Base-by-base conservation (phyloP, 1,140 invertebrate genomes). In the Ptiloglossa arizonensis region DNA sequence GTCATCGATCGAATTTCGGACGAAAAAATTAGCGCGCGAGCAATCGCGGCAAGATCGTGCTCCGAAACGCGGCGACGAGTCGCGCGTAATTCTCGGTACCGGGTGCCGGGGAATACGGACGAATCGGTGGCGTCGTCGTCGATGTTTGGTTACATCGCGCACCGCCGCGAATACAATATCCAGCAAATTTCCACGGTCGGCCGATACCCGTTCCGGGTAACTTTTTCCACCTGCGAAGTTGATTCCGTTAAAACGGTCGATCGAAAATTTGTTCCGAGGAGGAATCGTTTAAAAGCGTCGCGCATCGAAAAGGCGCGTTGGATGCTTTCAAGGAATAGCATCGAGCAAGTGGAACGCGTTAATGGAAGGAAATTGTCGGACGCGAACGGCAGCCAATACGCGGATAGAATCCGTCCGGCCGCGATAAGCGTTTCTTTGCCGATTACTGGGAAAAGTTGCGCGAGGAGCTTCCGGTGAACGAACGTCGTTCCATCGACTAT, bases 381-480 rank as follows among this genome's bases (percentile, higher is more conserved):
- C 9, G 22, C 56, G 73, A 73, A 81, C 66, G 78, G 48, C 64
- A 35, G 73, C 19, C 63, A 70, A 80, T 60, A 73, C 52, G 60
- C 50, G 32, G 70, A 48, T 0, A 56, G 41, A 81, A 84, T 73
- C 64, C 71, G 44, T 73, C 64, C 71, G 44, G 8, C 62, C 50
- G 44, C 41, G 72, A 62, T 57, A 66, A 73, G 48, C 67, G 46
- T 81, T 81, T 77, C 70, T 69, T 69, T 69, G 60, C 78, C 59
- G 82, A 84, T 85, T 64, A 85, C 59, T 80, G 64, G n/a, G 59
- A 66, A 79, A 85, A 85, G 70, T 85, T 84, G 78, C 79, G 83
- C 48, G 70, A 77, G 44, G 74, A 67, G 44, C 79, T 84, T 85
- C 56, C 79, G 74, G 60, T n/a, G 79, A 85, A 81, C 71, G 74